phyloP scores from a whole-genome alignment of 1,140 invertebrate genomes.

The Pissodes strobi region DNA sequence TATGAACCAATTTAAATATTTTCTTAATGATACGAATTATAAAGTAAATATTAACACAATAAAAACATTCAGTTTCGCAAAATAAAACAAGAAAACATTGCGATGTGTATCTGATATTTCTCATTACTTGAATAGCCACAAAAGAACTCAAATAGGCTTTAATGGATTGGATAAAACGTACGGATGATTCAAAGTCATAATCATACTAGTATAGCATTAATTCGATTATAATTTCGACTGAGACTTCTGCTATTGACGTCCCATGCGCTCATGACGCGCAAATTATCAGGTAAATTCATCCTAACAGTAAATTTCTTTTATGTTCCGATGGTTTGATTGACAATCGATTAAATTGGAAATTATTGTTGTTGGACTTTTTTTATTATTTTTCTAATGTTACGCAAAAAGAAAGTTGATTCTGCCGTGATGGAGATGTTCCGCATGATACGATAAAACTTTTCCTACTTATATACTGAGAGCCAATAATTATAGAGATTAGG shows the following conservation, averaged over 20 bases:
- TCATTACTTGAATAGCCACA: background rate
- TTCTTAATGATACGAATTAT: no score
- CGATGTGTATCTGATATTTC: background rate
- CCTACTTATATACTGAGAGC: no score
- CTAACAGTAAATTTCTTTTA: conserved; percentile 24
- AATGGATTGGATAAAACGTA: conserved; percentile 1
- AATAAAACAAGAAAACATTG: background rate
- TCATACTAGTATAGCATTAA: background rate
- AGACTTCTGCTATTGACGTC: conserved; percentile 8
- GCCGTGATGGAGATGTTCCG: no score
- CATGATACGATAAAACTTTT: background rate
- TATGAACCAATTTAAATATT: no score
- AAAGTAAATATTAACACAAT: no score
- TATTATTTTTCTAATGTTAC: background rate
- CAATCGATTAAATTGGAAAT: conserved; percentile 18
- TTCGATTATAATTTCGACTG: conserved; percentile 7
- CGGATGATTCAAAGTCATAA: conserved; percentile 1
- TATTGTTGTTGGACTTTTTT: conserved; percentile 2
- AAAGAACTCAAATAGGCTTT: conserved; percentile 5
- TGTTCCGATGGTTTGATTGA: conserved; percentile 2
- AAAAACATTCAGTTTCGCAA: background rate
- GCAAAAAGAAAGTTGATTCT: background rate
- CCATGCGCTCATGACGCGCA: conserved; percentile 11
- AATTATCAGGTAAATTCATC: conserved; percentile 16
- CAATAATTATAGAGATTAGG: no score